Evolutionary conservation across 2,888 invertebrate genomes (phyloP), one percentile per base, ranked within the genome.

Genomic region (Eubasilissa splendida): DNA sequence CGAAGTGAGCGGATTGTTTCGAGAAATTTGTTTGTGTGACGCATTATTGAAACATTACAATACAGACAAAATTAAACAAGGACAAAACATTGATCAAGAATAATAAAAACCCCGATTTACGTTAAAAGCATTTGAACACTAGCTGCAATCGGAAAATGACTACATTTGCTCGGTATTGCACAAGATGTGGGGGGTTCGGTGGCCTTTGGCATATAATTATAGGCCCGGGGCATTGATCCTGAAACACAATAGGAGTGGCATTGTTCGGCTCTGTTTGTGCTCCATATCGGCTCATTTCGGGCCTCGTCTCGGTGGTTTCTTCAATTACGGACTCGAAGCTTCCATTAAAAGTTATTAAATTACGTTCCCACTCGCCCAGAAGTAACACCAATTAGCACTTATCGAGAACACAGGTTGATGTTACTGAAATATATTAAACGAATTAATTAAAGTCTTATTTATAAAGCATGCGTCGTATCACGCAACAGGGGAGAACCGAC

Each of bases 131-230:
- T 4, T 11, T 11, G 8, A 22, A 42, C 3, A 11, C 33, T n/a
- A 12, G 56, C 7, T 9, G 71, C 31, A 58, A 33, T 65, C 56
- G 10, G 14, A 59, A 60, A 75, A 73, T n/a, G 2, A 50, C 11
- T 60, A 58, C 52, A 60, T 10, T 75, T 60, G 75, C 12, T 42
- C 4, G 14, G 50, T 68, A 77, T 58, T 68, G 77, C 77, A 68
- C 77, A 77, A 77, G 68, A 54, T 14, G 59, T n/a, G 66, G 50
- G 77, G 22, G 78, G 78, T 78, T 78, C 78, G 78, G 31, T 60
- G 73, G 33, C 70, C 78, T 63, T 71, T 78, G 31, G 50, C 60
- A 56, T 10, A 33, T 73, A 78, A 78, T 78, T 78, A 78, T 78
- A 71, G 60, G 71, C 12, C 58, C 52, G 59, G 58, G 59, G 71